Evolutionary conservation across 2,113 vertebrate genomes (phyloP).

Genomic region (Amazona guildingii): DNA sequence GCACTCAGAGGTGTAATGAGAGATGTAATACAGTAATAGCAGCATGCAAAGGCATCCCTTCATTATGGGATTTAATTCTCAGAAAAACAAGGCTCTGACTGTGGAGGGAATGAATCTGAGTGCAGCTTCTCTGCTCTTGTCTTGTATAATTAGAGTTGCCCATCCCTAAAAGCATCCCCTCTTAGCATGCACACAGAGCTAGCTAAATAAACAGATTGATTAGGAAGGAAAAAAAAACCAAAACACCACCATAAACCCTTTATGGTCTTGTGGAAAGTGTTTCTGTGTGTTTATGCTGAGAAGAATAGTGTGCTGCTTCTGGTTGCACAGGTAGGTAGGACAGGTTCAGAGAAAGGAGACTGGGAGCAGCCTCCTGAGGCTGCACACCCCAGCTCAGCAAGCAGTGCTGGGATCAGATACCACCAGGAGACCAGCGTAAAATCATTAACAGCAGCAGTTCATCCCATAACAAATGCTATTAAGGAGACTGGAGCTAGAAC

Average conservation of each 20-base stretch:
- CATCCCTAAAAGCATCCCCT: slow-evolving; percentile 36
- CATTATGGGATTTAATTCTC: slow-evolving; percentile 22
- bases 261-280: background rate
- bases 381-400: background rate
- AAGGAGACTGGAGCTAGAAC: background rate
- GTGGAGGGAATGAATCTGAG: slow-evolving; percentile 22
- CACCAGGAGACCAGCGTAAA: background rate
- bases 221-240: background rate
- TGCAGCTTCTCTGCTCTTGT: slow-evolving; percentile 36
- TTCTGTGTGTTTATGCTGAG: background rate
- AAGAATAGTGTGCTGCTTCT: background rate
- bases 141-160: slow-evolving; percentile 46
- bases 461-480: background rate
- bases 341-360: background rate
- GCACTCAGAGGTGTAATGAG: background rate
- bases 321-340: background rate
- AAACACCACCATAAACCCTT: accelerated
- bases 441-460: background rate
- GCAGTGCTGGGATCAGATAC: background rate
- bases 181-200: background rate
- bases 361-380: background rate
- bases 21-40: background rate
- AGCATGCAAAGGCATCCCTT: background rate
- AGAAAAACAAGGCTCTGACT: slow-evolving; percentile 42
- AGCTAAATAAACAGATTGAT: background rate